Conservation (phyloP, 1,140 invertebrate species). For the Andrena cerasifolii region DNA sequence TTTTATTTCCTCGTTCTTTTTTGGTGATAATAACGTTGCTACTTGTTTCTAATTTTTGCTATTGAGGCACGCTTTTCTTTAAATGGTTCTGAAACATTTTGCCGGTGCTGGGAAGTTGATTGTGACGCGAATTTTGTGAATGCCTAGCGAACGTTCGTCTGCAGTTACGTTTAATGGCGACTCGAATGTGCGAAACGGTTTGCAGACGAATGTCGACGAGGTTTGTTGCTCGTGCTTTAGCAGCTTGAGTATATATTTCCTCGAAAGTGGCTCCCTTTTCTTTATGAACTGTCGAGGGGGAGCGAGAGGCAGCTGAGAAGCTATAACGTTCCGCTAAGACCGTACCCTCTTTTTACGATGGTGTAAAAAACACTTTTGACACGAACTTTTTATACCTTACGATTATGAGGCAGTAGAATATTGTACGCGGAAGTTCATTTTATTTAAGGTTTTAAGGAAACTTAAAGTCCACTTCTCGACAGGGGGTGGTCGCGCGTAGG, state of each 20-base stretch:
- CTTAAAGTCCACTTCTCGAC: background rate
- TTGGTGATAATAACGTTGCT: too few relatives aligned
- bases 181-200: background rate
- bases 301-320: background rate
- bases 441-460: constrained; percentile 12
- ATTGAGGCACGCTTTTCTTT: too few relatives aligned
- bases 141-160: too few relatives aligned
- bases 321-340: constrained; percentile 1
- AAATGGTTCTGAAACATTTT: background rate
- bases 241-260: constrained; percentile 18
- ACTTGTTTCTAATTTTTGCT: too few relatives aligned
- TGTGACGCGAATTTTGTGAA: too few relatives aligned
- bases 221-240: background rate
- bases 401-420: background rate
- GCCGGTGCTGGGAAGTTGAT: too few relatives aligned
- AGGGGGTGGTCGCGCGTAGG: background rate
- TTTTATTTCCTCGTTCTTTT: too few relatives aligned
- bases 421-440: constrained; percentile 7
- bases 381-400: constrained; percentile 30
- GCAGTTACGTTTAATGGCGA: background rate
- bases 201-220: background rate
- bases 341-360: constrained; percentile 30
- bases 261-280: background rate
- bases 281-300: constrained; percentile 19
- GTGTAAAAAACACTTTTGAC: constrained; percentile 43